Conservation (phyloP, 2,797 vertebrate genomes). For the Eulemur mongoz region DNA sequence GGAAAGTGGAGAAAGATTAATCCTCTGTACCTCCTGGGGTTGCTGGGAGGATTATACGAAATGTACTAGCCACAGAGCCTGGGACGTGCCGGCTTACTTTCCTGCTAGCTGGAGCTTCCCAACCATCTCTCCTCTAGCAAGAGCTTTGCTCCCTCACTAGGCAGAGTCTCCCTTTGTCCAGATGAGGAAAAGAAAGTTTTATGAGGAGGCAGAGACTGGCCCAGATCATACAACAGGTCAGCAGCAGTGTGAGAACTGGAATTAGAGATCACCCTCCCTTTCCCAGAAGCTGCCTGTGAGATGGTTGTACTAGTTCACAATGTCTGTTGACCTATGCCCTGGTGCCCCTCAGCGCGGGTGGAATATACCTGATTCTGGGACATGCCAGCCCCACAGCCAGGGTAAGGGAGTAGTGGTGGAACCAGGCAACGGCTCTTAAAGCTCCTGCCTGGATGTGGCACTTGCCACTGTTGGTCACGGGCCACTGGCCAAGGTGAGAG, state of each 20-base stretch:
- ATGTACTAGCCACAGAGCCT: neutral
- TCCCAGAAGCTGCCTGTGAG: neutral
- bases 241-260: neutral
- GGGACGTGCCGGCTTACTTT: neutral
- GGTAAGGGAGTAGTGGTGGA: neutral
- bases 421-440: neutral
- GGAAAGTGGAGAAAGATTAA: neutral
- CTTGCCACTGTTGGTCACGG: neutral
- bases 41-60: neutral
- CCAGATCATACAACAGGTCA: neutral
- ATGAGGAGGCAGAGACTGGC: neutral
- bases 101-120: neutral
- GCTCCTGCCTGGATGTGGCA: neutral
- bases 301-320: neutral
- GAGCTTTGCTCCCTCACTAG: neutral
- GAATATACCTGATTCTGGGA: neutral
- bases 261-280: neutral
- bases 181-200: neutral
- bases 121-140: neutral
- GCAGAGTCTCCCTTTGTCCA: slow-evolving; percentile 16
- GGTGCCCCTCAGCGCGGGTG: neutral
- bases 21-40: neutral
- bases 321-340: neutral
- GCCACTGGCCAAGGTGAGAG: neutral
- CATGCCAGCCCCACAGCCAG: neutral